Evolutionary conservation across 2,888 invertebrate species (phyloP).

Genomic region (Oconnorella tubifera): DNA sequence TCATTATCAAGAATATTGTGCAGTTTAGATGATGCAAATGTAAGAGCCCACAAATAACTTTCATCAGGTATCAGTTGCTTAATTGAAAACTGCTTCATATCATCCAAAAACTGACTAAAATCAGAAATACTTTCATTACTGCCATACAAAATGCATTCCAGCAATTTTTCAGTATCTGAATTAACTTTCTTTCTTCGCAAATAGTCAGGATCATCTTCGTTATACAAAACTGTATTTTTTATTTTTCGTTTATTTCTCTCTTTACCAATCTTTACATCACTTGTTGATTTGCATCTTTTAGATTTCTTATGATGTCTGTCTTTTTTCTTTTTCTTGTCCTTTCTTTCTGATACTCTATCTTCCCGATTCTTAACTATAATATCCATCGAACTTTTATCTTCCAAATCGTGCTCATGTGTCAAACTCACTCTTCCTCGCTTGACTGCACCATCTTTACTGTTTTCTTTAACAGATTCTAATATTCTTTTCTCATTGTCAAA

Average conservation of each 20-base stretch:
- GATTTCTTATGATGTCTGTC: not conserved
- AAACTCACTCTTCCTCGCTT: too few species aligned
- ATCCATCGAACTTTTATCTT: not conserved
- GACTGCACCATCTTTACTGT: not conserved
- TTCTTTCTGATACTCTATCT: not conserved
- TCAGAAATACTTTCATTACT: not conserved
- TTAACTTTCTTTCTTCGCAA: not conserved
- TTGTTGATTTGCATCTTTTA: not conserved
- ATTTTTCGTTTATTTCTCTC: not conserved
- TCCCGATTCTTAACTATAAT: not conserved
- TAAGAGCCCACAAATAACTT: not conserved
- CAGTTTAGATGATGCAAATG: not conserved
- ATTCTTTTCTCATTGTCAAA: not conserved
- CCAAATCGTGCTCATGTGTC: too few species aligned
- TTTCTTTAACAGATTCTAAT: not conserved
- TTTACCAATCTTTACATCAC: not conserved
- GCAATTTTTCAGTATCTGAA: not conserved
- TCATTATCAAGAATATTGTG: not conserved
- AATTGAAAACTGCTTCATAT: not conserved
- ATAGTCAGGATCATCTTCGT: not conserved
- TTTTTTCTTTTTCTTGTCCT: not conserved
- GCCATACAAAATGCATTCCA: not conserved
- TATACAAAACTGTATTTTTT: not conserved
- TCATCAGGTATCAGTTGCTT: not conserved
- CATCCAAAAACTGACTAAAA: not conserved